A percentile compares a stretch with the other conserved stretches of the same genome.
phyloP scores from a whole-genome alignment of 2,113 vertebrate species.

The Pholis gunnellus region DNA sequence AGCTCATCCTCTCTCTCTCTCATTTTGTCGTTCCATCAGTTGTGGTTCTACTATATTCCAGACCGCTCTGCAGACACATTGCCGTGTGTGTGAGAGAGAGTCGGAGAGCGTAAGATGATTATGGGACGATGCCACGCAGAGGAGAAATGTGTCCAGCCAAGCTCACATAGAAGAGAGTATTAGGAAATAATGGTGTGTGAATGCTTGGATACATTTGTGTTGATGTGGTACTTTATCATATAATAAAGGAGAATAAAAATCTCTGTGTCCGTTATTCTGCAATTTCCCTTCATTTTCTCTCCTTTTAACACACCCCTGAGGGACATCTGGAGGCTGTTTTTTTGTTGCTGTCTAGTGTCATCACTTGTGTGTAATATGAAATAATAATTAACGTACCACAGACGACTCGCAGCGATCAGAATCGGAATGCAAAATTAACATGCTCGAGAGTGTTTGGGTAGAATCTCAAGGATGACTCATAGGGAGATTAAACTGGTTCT shows the following conservation, averaged over 20 bases:
- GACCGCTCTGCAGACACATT: conserved; percentile 53
- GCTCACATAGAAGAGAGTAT: conserved; percentile 51
- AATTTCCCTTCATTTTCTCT: conserved; percentile 34
- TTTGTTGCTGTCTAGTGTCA: conserved; percentile 38
- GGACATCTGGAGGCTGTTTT: conserved; percentile 42
- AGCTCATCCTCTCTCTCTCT: conserved; percentile 61
- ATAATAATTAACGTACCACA: conserved; percentile 50
- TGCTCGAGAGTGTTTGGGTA: conserved; percentile 27
- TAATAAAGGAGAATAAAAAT: conserved; percentile 37
- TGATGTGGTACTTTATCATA: conserved; percentile 46
- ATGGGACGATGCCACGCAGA: conserved; percentile 57
- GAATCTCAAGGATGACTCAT: conserved; percentile 56
- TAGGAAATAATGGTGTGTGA: conserved; percentile 58
- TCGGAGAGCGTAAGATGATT: conserved; percentile 67
- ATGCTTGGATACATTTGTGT: conserved; percentile 51
- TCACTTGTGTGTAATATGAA: conserved; percentile 44
- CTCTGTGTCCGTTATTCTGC: conserved; percentile 37
- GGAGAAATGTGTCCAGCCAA: conserved; percentile 63
- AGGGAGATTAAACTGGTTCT: conserved; percentile 67
- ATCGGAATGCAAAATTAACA: conserved; percentile 48
- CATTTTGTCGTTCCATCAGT: conserved; percentile 72
- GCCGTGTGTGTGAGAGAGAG: conserved; percentile 46
- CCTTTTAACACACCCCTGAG: conserved; percentile 18
- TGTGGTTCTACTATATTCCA: conserved; percentile 58
- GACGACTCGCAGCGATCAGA: conserved; percentile 53